Conservation (phyloP, 1,140 invertebrate genomes). For the Philotrypesis tridentata region DNA sequence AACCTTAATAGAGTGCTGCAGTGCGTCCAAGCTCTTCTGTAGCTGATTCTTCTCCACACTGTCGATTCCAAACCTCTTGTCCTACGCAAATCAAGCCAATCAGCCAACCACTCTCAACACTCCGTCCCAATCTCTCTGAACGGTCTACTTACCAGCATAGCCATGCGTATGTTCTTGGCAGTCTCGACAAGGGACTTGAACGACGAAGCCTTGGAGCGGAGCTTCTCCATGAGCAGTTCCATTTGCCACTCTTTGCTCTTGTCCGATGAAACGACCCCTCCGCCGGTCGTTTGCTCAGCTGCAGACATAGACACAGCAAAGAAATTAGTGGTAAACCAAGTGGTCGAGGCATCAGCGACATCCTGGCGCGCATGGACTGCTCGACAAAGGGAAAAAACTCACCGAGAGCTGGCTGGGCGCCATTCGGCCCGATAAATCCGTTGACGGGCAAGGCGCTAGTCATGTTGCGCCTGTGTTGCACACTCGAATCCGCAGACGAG, state of each 20-base stretch:
- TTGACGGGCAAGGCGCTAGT: slow-evolving; percentile 55
- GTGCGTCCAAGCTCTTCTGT: slow-evolving; percentile 91
- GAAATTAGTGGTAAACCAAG: too few relatives aligned
- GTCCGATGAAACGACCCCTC: slow-evolving; percentile 66
- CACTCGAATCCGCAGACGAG: neutral
- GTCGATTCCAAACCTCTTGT: slow-evolving; percentile 88
- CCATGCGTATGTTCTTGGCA: slow-evolving; percentile 88
- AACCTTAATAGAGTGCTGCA: slow-evolving; percentile 96
- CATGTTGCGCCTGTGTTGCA: slow-evolving; percentile 49
- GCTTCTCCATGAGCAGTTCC: slow-evolving; percentile 90
- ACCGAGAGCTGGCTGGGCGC: slow-evolving; percentile 67
- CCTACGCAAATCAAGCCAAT: slow-evolving; percentile 73
- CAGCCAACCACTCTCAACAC: neutral
- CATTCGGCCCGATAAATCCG: slow-evolving; percentile 68
- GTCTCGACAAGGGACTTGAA: slow-evolving; percentile 88
- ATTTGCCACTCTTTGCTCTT: slow-evolving; percentile 84
- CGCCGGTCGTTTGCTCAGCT: slow-evolving; percentile 65
- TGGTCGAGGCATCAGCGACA: too few relatives aligned
- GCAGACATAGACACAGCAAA: slow-evolving; percentile 41
- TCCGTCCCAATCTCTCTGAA: neutral
- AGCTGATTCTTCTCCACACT: slow-evolving; percentile 87
- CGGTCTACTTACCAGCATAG: slow-evolving; percentile 81
- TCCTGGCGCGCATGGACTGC: too few relatives aligned
- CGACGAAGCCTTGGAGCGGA: slow-evolving; percentile 83
- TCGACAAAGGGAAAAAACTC: slow-evolving; percentile 51